Conservation (phyloP, 1,140 invertebrate genomes). For the Magallana ariakensis region DNA sequence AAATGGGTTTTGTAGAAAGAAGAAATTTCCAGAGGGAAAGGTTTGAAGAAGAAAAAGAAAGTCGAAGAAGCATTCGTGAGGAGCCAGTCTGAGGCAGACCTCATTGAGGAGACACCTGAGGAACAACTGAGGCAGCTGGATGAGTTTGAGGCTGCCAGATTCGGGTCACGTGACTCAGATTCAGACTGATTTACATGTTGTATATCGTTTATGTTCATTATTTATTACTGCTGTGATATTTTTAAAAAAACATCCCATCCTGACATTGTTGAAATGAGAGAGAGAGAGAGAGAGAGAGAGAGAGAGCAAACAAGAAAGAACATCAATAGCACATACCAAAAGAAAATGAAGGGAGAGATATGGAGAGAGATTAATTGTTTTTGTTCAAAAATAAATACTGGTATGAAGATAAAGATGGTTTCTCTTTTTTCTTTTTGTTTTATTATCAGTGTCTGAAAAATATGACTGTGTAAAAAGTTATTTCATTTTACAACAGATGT, state of each 20-base stretch:
- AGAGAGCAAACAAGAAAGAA: background rate
- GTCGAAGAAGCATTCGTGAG: conserved; percentile 45
- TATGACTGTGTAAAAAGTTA: too few species aligned
- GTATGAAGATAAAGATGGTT: too few species aligned
- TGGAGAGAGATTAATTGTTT: too few species aligned
- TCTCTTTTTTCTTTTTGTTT: too few species aligned
- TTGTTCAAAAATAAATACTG: too few species aligned
- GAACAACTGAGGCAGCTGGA: conserved; percentile 62
- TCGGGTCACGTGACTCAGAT: conserved; percentile 59
- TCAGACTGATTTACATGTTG: conserved; percentile 53
- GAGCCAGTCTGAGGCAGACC: conserved; percentile 50
- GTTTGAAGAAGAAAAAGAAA: conserved; percentile 46
- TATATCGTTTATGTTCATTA: background rate
- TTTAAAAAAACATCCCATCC: too few species aligned
- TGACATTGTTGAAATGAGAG: background rate
- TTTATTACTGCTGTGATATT: background rate
- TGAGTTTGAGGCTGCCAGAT: conserved; percentile 58
- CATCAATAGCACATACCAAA: too few species aligned
- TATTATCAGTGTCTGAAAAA: too few species aligned
- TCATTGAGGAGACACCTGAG: conserved; percentile 55
- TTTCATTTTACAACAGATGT: too few species aligned
- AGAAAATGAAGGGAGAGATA: too few species aligned
- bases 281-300: conserved; percentile 14
- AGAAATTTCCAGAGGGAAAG: conserved; percentile 61
- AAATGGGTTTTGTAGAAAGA: conserved; percentile 58